These are phyloP conservation scores for Apocheima hispidaria DNA, from an alignment of 2,888 invertebrate species.

Conservation along the genomic window DNA sequence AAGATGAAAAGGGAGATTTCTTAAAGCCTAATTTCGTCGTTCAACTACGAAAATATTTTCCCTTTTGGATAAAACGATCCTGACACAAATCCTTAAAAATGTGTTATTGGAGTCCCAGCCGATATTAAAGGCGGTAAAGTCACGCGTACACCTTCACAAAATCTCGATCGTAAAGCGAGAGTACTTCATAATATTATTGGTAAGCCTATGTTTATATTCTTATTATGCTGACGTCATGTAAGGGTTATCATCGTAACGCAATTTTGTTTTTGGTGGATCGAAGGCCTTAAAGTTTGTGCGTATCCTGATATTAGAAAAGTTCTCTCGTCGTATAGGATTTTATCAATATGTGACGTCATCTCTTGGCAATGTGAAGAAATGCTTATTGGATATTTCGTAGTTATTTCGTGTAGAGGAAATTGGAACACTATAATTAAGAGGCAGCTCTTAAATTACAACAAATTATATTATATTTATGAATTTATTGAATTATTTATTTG, in stretches of 20 bases:
- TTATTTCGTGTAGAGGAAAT: constrained; percentile 14
- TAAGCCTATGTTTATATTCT: constrained; percentile 46
- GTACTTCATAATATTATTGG: constrained; percentile 52
- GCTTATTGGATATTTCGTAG: constrained; percentile 21
- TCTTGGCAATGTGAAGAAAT: constrained; percentile 26
- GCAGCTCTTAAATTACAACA: constrained; percentile 8
- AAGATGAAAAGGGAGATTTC: constrained; percentile 57
- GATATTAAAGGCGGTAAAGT: constrained; percentile 55
- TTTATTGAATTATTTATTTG: no score
- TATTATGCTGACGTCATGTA: constrained; percentile 43
- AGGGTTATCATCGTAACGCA: constrained; percentile 39
- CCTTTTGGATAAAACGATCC: constrained; percentile 64
- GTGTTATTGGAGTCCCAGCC: constrained; percentile 61
- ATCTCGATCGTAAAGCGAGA: constrained; percentile 47
- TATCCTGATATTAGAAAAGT: constrained; percentile 36
- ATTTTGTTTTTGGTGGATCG: constrained; percentile 33
- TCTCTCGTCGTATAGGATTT: constrained; percentile 28
- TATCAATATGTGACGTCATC: constrained; percentile 34
- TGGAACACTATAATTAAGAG: not conserved
- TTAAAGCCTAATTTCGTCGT: constrained; percentile 60
- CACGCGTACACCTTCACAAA: constrained; percentile 48
- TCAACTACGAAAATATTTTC: constrained; percentile 63
- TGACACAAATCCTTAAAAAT: constrained; percentile 71
- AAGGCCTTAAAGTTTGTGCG: constrained; percentile 31
- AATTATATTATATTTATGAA: no score